Conservation (phyloP, 2,113 vertebrate species). For the Gopherus evgoodei region DNA sequence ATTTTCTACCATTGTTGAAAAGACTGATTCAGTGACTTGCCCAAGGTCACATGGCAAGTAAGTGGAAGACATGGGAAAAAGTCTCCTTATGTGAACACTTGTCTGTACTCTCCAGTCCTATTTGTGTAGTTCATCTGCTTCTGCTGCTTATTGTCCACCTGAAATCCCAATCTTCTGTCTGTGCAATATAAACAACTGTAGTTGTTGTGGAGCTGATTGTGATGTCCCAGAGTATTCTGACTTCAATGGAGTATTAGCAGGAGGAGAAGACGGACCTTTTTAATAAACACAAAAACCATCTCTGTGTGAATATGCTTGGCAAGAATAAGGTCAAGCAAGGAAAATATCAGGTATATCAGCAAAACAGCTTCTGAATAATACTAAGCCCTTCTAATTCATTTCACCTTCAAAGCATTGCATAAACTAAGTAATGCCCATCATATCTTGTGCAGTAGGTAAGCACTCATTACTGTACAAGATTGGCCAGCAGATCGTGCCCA, state of each 20-base stretch:
- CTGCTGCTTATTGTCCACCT: background rate
- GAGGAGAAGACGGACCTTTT: background rate
- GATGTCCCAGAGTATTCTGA: background rate
- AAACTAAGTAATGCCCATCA: rapidly evolving
- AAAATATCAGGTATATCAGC: background rate
- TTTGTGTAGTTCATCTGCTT: rapidly evolving
- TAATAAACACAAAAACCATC: background rate
- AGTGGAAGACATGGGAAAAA: background rate
- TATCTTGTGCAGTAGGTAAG: background rate
- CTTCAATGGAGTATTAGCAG: rapidly evolving
- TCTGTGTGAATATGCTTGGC: background rate
- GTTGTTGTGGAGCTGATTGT: background rate
- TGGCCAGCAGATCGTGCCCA: background rate
- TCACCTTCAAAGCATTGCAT: background rate
- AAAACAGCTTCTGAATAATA: background rate
- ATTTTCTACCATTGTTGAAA: background rate
- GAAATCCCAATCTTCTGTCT: rapidly evolving
- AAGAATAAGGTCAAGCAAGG: background rate
- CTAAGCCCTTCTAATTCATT: background rate
- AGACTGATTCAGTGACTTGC: background rate
- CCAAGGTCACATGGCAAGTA: background rate
- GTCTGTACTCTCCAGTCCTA: background rate
- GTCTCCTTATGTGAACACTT: background rate
- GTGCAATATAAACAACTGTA: rapidly evolving
- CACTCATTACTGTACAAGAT: background rate